Percentiles rank a stretch among this genome's conserved stretches.
Evolutionary conservation across 2,113 vertebrate species (phyloP).

Genomic region (Panthera uncia): DNA sequence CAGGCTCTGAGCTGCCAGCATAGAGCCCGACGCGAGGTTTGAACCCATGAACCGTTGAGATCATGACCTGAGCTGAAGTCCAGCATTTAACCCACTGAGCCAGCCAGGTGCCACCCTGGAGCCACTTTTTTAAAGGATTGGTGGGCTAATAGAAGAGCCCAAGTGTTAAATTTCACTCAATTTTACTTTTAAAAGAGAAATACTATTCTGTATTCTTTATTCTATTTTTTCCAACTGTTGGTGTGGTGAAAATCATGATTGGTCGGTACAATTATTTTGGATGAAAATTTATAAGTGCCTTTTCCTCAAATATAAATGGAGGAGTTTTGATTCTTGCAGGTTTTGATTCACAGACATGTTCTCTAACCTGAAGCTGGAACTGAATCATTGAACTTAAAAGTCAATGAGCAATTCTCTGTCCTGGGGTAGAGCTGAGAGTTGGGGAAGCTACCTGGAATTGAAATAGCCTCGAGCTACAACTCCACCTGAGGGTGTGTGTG

Average conservation of each 20-base stretch:
- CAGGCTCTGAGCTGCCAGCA: too few relatives aligned
- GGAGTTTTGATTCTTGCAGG: neutral
- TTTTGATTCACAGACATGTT: neutral
- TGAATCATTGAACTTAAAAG: neutral
- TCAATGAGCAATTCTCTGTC: neutral
- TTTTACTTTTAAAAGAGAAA: slow-evolving; percentile 31
- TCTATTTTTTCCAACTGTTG: neutral
- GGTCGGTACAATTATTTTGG: neutral
- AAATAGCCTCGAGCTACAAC: neutral
- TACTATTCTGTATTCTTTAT: neutral
- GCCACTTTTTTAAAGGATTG: neutral
- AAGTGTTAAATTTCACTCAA: neutral
- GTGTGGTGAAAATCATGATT: slow-evolving; percentile 26
- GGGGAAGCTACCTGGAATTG: neutral
- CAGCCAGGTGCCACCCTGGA: neutral
- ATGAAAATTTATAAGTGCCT: slow-evolving; percentile 21
- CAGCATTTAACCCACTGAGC: too few relatives aligned
- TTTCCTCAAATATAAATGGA: slow-evolving; percentile 47
- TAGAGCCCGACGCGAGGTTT: too few relatives aligned
- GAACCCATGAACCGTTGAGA: too few relatives aligned
- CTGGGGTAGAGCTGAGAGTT: neutral
- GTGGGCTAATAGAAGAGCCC: neutral
- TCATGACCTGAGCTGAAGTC: too few relatives aligned
- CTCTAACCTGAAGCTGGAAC: neutral
- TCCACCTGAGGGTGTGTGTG: neutral